phyloP scores from a whole-genome alignment of 2,113 vertebrate genomes.

The Circaetus cinerascens region DNA sequence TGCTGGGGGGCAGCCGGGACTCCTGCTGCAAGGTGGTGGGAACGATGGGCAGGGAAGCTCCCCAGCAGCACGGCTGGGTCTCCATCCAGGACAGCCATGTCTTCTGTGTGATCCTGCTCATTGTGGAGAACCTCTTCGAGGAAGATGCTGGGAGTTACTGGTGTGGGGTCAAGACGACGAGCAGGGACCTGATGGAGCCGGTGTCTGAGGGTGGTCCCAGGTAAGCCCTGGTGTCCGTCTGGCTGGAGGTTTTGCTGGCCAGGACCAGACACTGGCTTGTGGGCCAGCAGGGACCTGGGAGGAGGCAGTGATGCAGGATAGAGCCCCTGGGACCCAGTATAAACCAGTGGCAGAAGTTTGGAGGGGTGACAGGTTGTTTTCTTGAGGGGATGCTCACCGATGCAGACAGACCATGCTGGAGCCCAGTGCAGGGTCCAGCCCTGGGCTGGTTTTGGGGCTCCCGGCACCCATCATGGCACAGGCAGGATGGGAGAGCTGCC shows the following conservation, averaged over 20 bases:
- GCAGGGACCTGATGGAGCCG: background rate
- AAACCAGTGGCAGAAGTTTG: background rate
- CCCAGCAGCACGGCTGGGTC: background rate
- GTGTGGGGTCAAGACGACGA: background rate
- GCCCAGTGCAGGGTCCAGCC: too few relatives aligned
- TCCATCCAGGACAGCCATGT: background rate
- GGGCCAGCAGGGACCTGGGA: background rate
- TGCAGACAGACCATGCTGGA: background rate
- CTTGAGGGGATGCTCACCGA: background rate
- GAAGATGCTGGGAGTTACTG: background rate
- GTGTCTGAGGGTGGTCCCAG: background rate
- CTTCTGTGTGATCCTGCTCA: background rate
- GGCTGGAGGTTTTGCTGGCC: background rate
- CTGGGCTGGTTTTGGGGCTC: rapidly evolving
- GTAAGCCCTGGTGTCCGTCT: background rate
- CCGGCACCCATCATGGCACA: rapidly evolving
- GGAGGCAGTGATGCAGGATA: background rate
- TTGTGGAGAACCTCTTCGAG: background rate
- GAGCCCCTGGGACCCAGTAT: background rate
- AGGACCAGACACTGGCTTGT: rapidly evolving
- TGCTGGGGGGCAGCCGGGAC: background rate
- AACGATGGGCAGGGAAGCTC: background rate
- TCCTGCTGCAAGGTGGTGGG: background rate
- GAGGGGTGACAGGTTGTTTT: background rate
- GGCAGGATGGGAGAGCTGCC: rapidly evolving